Base-by-base conservation (phyloP, 2,113 vertebrate genomes). In the Rhabdornis inornatus region DNA sequence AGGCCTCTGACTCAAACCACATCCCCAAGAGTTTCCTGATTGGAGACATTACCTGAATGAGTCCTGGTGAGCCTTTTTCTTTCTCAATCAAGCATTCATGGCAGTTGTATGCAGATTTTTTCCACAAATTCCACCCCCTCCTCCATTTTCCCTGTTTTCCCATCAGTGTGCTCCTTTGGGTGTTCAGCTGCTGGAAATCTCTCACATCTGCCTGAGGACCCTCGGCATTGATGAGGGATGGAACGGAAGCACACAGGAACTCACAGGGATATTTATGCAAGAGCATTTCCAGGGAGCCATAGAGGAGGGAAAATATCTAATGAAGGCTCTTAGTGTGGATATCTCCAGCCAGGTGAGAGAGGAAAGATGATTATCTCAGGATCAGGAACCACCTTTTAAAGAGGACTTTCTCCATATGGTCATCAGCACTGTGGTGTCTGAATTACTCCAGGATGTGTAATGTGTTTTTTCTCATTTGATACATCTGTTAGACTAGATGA, bases 141-240 rank as follows among this genome's bases (percentile, higher is more conserved):
- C 5, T 31, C 6, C 22, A 6, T 33, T 31, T 16, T 3, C 1
- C 17, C 19, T 33, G 9, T 18, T 75, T 76, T 1, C 4, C 44
- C 12, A 25, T 45, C 10, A 44, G 37, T 11, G 8, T 0, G 0
- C 33, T 35, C 23, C 25, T 79, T 55, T 23, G 69, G 71, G 24
- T 74, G 18, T 75, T 50, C 35, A 1, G 33, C 47, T 64, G 33
- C 24, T 30, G 49, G 57, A 75, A 71, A 79, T n/a, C 27, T 13
- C n/a, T 69, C 2, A 0, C 49, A 15, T 27, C 28, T 63, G 20
- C 27, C 42, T 16, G 30, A 81, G 50, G 72, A 57, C 20, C 25
- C 42, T 74, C 25, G 44, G 15, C 22, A 30, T 37, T 86, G 80
- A 60, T 0, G 0, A 23, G 10, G 4, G 31, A 21, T 47, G 0